phyloP scores from a whole-genome alignment of 2,113 vertebrate genomes.

The Prionailurus viverrinus region DNA sequence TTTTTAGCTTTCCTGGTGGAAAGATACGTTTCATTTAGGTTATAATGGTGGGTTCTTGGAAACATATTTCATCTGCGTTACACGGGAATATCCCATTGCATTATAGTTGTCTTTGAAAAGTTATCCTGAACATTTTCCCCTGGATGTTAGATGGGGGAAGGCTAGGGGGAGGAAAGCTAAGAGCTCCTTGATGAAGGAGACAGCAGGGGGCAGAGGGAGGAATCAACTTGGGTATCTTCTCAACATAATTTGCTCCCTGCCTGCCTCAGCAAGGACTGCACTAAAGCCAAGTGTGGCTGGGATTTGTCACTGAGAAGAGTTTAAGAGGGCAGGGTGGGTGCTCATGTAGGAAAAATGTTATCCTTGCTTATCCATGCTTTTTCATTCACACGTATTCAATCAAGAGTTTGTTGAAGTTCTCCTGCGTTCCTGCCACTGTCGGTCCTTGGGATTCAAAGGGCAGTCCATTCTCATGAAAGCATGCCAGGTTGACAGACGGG shows the following conservation, averaged over 20 bases:
- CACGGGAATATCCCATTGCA: background rate
- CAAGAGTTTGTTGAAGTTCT: background rate
- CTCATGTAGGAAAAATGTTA: background rate
- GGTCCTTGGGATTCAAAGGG: background rate
- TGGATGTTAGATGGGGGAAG: background rate
- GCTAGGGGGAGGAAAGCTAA: background rate
- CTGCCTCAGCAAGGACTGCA: background rate
- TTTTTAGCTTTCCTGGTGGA: background rate
- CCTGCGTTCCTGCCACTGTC: background rate
- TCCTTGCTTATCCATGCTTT: background rate
- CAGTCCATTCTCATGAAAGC: background rate
- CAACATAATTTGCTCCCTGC: background rate
- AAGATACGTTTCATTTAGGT: background rate
- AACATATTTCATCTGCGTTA: background rate
- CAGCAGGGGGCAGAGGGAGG: background rate
- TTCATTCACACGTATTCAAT: background rate
- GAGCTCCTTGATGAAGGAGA: no score
- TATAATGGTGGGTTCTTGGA: background rate
- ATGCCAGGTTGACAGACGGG: background rate
- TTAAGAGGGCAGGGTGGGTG: background rate
- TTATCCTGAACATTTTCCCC: background rate
- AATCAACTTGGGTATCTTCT: background rate
- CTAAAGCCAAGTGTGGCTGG: background rate
- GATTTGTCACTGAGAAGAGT: slow-evolving; percentile 8
- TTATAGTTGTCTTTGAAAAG: background rate